Evolutionary conservation across 2,888 invertebrate genomes (phyloP).

Genomic region (Lutraria lutraria): DNA sequence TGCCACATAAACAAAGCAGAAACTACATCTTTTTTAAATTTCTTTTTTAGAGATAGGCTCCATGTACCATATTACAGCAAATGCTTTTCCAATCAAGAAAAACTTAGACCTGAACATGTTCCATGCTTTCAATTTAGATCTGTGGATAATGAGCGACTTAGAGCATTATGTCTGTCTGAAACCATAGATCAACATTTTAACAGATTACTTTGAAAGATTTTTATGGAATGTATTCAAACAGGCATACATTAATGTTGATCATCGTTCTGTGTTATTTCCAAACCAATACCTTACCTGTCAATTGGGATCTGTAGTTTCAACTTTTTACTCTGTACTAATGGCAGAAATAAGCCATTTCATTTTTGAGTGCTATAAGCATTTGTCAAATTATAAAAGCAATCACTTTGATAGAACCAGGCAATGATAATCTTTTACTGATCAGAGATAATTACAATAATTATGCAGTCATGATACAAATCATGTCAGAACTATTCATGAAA

Average conservation of each 20-base stretch:
- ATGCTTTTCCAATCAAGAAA: slow-evolving; percentile 24
- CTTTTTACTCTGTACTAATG: not conserved
- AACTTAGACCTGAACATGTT: slow-evolving; percentile 1
- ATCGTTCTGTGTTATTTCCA: not conserved
- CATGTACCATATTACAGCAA: not conserved
- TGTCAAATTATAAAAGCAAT: not conserved
- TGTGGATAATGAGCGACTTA: not conserved
- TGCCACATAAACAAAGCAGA: slow-evolving; percentile 10
- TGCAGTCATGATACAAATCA: no score
- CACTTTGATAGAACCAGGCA: not conserved
- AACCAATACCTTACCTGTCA: not conserved
- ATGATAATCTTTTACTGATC: no score
- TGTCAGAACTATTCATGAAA: no score
- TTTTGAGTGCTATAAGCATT: not conserved
- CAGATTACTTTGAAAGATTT: slow-evolving; percentile 18
- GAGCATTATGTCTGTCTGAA: slow-evolving; percentile 21
- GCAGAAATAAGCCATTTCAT: not conserved
- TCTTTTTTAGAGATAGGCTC: not conserved
- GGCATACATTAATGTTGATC: not conserved
- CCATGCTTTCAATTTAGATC: slow-evolving; percentile 24
- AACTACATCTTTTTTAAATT: not conserved
- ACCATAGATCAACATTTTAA: slow-evolving; percentile 11
- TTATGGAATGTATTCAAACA: not conserved
- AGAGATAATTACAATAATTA: no score
- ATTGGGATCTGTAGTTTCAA: not conserved